phyloP scores from a whole-genome alignment of 2,113 vertebrate species.

The Pangasianodon gigas region DNA sequence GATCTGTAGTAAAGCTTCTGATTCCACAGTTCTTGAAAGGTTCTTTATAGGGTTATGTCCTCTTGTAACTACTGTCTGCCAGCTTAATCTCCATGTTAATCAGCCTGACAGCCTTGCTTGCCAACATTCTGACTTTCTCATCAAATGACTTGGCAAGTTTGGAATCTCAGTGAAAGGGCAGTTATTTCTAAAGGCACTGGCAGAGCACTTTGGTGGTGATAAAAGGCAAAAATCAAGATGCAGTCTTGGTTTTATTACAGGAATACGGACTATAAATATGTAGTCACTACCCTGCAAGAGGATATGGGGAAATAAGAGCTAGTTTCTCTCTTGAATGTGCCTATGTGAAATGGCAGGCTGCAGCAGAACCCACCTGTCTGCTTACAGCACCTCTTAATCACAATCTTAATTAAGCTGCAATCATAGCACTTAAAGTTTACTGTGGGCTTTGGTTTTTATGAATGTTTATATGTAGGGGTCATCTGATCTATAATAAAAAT shows the following conservation, averaged over 20 bases:
- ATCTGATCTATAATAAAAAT: not conserved
- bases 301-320: not conserved
- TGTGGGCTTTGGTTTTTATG: not conserved
- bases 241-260: not conserved
- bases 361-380: not conserved
- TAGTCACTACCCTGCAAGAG: not conserved
- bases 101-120: slow-evolving; percentile 19
- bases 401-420: slow-evolving; percentile 10
- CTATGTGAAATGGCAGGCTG: slow-evolving; percentile 6
- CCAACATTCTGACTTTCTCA: slow-evolving; percentile 15
- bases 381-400: not conserved
- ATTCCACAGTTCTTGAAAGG: not conserved
- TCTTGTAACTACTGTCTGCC: slow-evolving; percentile 5
- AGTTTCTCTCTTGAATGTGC: slow-evolving; percentile 8
- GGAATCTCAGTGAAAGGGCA: not conserved
- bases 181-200: slow-evolving; percentile 11
- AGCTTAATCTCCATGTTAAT: slow-evolving; percentile 1
- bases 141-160: slow-evolving; percentile 14
- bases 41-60: not conserved
- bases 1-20: not conserved
- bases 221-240: slow-evolving; percentile 18
- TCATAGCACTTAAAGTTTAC: not conserved
- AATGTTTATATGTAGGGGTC: not conserved
- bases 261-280: not conserved
- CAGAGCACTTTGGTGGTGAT: not conserved